Base-by-base conservation (phyloP, 1,140 invertebrate genomes). In the Onthophagus taurus region DNA sequence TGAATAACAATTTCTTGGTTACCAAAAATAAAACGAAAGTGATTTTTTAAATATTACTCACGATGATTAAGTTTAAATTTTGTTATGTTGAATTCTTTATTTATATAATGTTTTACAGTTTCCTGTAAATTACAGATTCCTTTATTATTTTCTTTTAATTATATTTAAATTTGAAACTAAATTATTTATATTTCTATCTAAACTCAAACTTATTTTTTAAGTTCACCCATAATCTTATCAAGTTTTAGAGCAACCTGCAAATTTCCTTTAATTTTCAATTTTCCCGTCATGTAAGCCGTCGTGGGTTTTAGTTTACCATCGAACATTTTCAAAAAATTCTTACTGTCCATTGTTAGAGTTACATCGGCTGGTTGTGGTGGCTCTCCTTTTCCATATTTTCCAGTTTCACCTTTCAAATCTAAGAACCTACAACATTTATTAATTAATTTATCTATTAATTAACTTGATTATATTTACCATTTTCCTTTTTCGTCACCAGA, bases 171-270 rank as follows among this genome's bases (percentile, higher is more conserved):
- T n/a, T n/a, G n/a, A n/a, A n/a, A n/a, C n/a, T n/a, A n/a, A n/a
- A n/a, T n/a, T n/a, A n/a, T n/a, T n/a, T n/a, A n/a, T n/a, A n/a
- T n/a, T n/a, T n/a, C n/a, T n/a, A n/a, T n/a, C n/a, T n/a, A n/a
- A n/a, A n/a, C n/a, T n/a, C n/a, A n/a, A n/a, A n/a, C n/a, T n/a
- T n/a, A n/a, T n/a, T n/a, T 78, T 63, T 91, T 90, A 18, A 95
- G 71, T 43, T 80, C 79, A 33, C 70, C 70, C 85, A 97, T 90
- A 30, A 98, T 69, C 66, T 93, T 94, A 65, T 98, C 94, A 44
- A 97, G 63, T 65, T 96, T 95, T 81, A 98, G 90, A 1, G 94
- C 95, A 61, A 94, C 87, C 50, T 84, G 83, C 58, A 98, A 72
- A 60, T 95, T 90, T 0, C 95, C 95, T 52, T 75, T 80, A 45